Evolutionary conservation across 2,113 vertebrate species (phyloP).

Genomic region (Nestor notabilis): DNA sequence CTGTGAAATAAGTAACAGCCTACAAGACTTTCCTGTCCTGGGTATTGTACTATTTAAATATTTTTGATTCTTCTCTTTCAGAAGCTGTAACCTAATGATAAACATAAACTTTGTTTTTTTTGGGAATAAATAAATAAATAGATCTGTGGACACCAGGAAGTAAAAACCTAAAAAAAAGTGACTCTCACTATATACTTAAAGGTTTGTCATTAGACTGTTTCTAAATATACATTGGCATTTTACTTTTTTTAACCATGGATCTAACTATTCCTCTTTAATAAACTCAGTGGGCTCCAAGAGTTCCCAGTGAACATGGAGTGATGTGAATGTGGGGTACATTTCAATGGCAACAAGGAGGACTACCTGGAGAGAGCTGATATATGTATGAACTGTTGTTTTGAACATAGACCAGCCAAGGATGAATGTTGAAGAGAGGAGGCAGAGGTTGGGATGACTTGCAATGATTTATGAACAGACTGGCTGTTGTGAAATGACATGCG

Average conservation of each 20-base stretch:
- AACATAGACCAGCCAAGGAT: background rate
- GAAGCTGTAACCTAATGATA: background rate
- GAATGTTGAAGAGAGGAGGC: background rate
- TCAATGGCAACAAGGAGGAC: background rate
- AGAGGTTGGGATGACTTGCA: background rate
- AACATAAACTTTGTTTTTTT: background rate
- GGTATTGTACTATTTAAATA: background rate
- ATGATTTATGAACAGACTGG: background rate
- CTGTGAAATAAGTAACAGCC: background rate
- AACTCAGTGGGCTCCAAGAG: background rate
- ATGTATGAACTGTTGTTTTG: background rate
- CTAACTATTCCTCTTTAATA: background rate
- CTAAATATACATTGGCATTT: background rate
- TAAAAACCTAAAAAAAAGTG: background rate
- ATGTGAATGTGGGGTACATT: background rate
- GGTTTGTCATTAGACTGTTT: background rate
- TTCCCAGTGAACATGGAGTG: background rate
- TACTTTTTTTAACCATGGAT: background rate
- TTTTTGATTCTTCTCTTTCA: background rate
- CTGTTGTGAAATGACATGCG: rapidly evolving
- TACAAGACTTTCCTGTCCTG: background rate
- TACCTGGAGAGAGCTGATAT: background rate
- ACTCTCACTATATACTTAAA: background rate
- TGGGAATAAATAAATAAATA: background rate
- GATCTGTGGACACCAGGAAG: background rate